Evolutionary conservation across 2,797 vertebrate species (phyloP).

Genomic region (Sphaeramia orbicularis): DNA sequence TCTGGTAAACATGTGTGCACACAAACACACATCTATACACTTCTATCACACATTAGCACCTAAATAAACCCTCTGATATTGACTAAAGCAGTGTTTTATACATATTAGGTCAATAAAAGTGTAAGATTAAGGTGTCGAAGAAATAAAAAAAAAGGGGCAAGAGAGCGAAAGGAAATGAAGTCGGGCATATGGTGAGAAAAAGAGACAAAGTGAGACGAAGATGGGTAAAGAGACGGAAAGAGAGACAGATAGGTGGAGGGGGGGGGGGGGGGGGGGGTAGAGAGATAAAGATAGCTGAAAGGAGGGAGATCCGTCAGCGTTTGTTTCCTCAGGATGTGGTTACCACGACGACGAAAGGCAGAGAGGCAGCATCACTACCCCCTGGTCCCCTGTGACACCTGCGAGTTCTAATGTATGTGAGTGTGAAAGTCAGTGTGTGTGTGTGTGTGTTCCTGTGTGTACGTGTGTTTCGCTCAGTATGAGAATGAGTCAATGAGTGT

Average conservation of each 20-base stretch:
- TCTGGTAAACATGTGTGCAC: constrained; percentile 75
- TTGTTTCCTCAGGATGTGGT: constrained; percentile 86
- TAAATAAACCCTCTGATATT: background rate
- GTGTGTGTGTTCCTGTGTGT: constrained; percentile 33
- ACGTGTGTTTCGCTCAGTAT: constrained; percentile 33
- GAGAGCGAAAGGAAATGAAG: constrained; percentile 27
- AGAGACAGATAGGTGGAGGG: constrained; percentile 41
- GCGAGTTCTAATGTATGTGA: constrained; percentile 54
- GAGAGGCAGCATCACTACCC: constrained; percentile 72
- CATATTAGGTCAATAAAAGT: background rate
- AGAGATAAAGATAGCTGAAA: constrained; percentile 81
- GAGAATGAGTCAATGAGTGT: constrained; percentile 47
- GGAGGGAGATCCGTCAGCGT: constrained; percentile 82
- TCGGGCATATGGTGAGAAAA: constrained; percentile 19
- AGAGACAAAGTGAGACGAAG: constrained; percentile 35
- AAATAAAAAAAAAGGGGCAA: constrained; percentile 22
- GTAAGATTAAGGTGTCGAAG: background rate
- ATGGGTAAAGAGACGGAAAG: constrained; percentile 59
- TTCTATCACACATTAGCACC: background rate
- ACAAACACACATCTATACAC: constrained; percentile 23
- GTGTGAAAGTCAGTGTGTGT: constrained; percentile 52
- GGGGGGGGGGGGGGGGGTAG: constrained; percentile 59
- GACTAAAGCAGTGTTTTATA: background rate
- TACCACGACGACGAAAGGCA: constrained; percentile 77
- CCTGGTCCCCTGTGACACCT: constrained; percentile 78